Conservation (phyloP, 2,113 vertebrate genomes). For the Sturnus vulgaris region DNA sequence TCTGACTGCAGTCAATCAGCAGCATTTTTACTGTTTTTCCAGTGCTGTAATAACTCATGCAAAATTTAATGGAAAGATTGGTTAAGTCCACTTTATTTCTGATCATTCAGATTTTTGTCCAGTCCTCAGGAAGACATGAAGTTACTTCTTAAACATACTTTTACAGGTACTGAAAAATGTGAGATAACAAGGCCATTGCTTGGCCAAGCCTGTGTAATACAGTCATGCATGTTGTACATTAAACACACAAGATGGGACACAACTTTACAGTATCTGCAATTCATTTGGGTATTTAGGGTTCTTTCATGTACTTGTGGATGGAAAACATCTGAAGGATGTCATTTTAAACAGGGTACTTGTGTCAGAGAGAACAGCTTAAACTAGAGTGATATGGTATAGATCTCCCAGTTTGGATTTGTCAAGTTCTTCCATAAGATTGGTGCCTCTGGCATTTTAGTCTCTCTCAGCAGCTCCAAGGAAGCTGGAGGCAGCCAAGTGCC, state of each 20-base stretch:
- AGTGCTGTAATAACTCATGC: neutral
- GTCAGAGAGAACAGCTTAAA: neutral
- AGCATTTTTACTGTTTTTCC: neutral
- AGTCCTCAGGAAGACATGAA: neutral
- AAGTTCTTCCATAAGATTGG: neutral
- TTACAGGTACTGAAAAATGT: neutral
- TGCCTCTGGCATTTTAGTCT: neutral
- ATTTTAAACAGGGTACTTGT: neutral
- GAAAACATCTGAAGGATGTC: neutral
- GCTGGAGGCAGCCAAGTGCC: neutral
- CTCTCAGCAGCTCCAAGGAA: neutral
- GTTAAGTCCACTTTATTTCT: neutral
- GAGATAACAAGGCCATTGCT: neutral
- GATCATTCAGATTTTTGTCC: neutral
- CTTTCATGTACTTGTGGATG: neutral
- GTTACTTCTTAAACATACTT: neutral
- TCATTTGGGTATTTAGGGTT: neutral
- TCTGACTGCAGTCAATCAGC: neutral
- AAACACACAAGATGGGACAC: accelerated
- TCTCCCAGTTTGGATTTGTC: neutral
- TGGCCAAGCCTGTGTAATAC: neutral
- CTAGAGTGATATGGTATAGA: no score
- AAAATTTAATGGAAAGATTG: neutral
- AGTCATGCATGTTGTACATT: accelerated
- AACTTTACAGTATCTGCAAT: neutral